These are phyloP conservation scores for Tholera decimalis DNA, from an alignment of 2,888 invertebrate genomes.

Conservation along the genomic window DNA sequence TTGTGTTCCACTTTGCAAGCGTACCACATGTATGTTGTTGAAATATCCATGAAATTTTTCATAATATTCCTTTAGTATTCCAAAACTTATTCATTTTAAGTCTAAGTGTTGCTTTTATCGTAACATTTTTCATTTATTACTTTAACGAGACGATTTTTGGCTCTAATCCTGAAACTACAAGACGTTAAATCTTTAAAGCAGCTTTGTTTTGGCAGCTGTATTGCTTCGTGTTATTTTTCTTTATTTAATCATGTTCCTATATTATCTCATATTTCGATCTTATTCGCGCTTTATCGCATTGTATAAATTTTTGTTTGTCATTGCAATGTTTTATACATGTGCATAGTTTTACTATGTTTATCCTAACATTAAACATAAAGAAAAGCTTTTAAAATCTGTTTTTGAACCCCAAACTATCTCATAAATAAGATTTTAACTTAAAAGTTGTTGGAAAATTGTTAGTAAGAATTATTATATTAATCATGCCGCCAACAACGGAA, in stretches of 20 bases:
- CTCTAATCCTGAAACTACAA: slow-evolving; percentile 71
- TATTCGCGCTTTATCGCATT: not conserved
- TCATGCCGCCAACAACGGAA: slow-evolving; percentile 44
- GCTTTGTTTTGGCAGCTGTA: slow-evolving; percentile 64
- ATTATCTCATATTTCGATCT: not conserved
- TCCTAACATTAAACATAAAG: no score
- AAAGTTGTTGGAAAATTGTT: slow-evolving; percentile 31
- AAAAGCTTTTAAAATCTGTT: not conserved
- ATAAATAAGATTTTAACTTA: slow-evolving; percentile 22
- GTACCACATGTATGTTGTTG: not conserved
- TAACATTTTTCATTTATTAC: slow-evolving; percentile 35
- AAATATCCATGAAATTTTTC: not conserved
- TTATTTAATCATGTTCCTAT: not conserved
- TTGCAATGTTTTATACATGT: not conserved
- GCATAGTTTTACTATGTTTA: not conserved
- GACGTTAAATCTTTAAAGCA: slow-evolving; percentile 58
- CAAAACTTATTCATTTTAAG: not conserved
- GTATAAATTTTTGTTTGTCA: not conserved
- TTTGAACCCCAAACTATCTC: not conserved
- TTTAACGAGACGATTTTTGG: slow-evolving; percentile 67
- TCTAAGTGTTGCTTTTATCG: slow-evolving; percentile 1
- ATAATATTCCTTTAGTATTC: not conserved
- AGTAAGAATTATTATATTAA: slow-evolving; percentile 57
- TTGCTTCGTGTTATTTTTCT: slow-evolving; percentile 16
- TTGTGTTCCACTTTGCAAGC: not conserved